Evolutionary conservation across 2,888 invertebrate species (phyloP), one percentile per base, ranked within the genome.

Genomic region (Dione vanillae): DNA sequence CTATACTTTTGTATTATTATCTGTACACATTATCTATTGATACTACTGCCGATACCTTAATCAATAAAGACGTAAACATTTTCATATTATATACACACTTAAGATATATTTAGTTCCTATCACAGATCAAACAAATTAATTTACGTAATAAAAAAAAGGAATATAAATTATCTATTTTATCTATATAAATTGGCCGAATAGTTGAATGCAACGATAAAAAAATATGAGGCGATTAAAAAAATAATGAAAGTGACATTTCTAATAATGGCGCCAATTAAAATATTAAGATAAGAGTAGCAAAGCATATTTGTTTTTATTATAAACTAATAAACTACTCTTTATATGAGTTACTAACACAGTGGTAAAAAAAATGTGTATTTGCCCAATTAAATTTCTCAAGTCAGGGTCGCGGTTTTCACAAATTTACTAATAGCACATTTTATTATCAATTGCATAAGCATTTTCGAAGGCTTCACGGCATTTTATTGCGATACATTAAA

Each of bases 31-130:
- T 37, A 37, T 56, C 54, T 37, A 16, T 37, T 10, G 11, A 37
- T 56, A 56, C 6, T 16, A 54, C 3, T n/a, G 35, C 10, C 6
- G 6, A 56, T 35, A 54, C 10, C 40, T 8, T 52, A n/a, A 51
- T 20, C 35, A 45, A 66, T 20, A 37, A 56, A 45, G 41, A 45
- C 35, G 54, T 45, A 66, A 54, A 35, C 35, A 65, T 54, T 52
- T 3, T n/a, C n/a, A n/a, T n/a, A n/a, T n/a, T n/a, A n/a, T n/a
- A n/a, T n/a, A n/a, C n/a, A n/a, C n/a, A n/a, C n/a, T n/a, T n/a
- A n/a, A n/a, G n/a, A n/a, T n/a, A n/a, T n/a, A n/a, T n/a, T n/a
- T n/a, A n/a, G n/a, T n/a, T n/a, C n/a, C n/a, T n/a, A n/a, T n/a
- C n/a, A n/a, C n/a, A 16, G n/a, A 27, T 54, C 27, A 37, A n/a